Percentiles rank a stretch among this genome's conserved stretches.
phyloP scores from a whole-genome alignment of 2,113 vertebrate genomes.

The Sardina pilchardus region DNA sequence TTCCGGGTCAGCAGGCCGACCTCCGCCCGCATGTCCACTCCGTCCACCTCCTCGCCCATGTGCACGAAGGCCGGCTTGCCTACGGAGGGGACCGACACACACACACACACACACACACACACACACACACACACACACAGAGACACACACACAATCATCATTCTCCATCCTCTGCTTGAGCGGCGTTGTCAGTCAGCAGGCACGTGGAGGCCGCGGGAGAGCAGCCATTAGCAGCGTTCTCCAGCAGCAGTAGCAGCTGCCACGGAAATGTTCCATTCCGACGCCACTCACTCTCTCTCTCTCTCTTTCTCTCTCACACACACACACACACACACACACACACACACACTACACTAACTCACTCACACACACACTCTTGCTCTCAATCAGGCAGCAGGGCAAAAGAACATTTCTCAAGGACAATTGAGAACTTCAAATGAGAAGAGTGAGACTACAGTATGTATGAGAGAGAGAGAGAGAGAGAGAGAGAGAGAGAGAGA shows the following conservation, averaged over 20 bases:
- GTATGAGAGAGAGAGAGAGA: no score
- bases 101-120: not conserved
- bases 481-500: not conserved
- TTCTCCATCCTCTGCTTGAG: slow-evolving; percentile 31
- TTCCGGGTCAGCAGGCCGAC: slow-evolving; percentile 91
- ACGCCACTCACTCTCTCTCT: slow-evolving; percentile 1
- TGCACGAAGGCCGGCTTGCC: slow-evolving; percentile 86
- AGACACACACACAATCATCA: not conserved
- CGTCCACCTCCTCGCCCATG: slow-evolving; percentile 82
- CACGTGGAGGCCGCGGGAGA: slow-evolving; percentile 16
- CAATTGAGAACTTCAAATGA: not conserved
- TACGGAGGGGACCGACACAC: slow-evolving; percentile 51
- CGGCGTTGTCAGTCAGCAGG: not conserved
- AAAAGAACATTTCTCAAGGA: slow-evolving; percentile 8
- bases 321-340: slow-evolving; percentile 22
- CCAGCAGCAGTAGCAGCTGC: not conserved
- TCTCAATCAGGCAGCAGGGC: not conserved
- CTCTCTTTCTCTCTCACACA: slow-evolving; percentile 8
- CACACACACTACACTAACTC: not conserved
- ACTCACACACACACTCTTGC: not conserved
- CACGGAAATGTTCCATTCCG: slow-evolving; percentile 20
- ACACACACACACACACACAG: slow-evolving; percentile 6
- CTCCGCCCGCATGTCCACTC: slow-evolving; percentile 92
- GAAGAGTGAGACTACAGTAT: not conserved
- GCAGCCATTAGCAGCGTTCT: slow-evolving; percentile 26